Percentiles rank a stretch among this genome's conserved stretches.
These are phyloP conservation scores for Brachypteracias leptosomus DNA, from an alignment of 2,113 vertebrate species.

Conservation along the genomic window DNA sequence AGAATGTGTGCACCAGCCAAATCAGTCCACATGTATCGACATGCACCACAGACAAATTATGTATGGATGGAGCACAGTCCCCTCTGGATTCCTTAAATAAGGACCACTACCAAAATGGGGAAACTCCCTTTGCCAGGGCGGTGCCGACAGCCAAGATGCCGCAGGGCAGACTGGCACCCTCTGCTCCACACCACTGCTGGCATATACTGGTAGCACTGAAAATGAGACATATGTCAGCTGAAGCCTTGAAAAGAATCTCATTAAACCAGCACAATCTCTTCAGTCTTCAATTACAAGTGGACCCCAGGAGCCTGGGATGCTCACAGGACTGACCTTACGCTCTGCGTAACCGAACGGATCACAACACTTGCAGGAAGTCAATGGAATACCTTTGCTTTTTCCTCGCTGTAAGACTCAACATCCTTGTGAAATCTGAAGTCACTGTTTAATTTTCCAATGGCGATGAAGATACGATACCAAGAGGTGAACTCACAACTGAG, in stretches of 20 bases:
- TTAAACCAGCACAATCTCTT: background rate
- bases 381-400: background rate
- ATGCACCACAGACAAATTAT: background rate
- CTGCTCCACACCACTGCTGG: background rate
- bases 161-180: background rate
- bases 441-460: background rate
- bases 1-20: background rate
- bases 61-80: background rate
- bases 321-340: background rate
- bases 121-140: background rate
- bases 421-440: constrained; percentile 18
- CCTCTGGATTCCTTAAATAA: background rate
- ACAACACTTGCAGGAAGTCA: background rate
- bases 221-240: background rate
- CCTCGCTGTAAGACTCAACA: background rate
- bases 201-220: background rate
- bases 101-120: background rate
- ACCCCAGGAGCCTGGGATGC: background rate
- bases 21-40: background rate
- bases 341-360: background rate
- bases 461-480: rapidly evolving
- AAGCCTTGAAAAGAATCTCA: background rate
- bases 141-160: background rate
- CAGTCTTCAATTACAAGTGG: background rate
- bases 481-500: background rate